Base-by-base conservation (phyloP, 2,797 vertebrate genomes). In the Pelodytes ibericus region DNA sequence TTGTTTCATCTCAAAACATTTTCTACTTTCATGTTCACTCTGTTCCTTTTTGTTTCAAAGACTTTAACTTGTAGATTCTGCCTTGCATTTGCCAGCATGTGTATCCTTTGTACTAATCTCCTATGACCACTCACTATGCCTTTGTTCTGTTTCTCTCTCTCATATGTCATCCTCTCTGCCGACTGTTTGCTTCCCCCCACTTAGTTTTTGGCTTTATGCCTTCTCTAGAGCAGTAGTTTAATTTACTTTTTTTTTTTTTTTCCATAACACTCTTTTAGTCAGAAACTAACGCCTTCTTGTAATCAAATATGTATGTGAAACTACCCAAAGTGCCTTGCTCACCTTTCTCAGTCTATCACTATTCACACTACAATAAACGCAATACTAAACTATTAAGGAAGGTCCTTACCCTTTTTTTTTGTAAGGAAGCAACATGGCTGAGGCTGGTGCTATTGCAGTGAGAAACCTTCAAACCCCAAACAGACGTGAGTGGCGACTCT, bases 61-160 rank as follows among this genome's bases (percentile, higher is more conserved):
- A 62, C 41, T 76, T 56, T 70, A 47, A 70, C 66, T 76, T 70
- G 44, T 75, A 67, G 72, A 75, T 75, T 64, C 64, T 75, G 60
- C 72, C 65, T 75, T 75, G 73, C 30, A 30, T 75, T 33, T 75
- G 65, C 73, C 57, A 61, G 64, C 57, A 51, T 13, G 33, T 69
- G 27, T 44, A 68, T 18, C 41, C 73, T 75, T 75, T 75, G 73
- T 75, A 61, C 41, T 61, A 75, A 75, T 75, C 73, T 75, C 73
- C 57, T n/a, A 75, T 75, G 73, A 61, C 64, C 73, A 75, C 65
- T 75, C 73, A 69, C 56, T 75, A 47, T 24, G 30, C 20, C 73
- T 76, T 70, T 70, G 56, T 76, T 75, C 64, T 67, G 53, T 56
- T 31, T 73, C 39, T 15, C 26, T 58, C 64, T 68, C 49, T 60